phyloP scores from a whole-genome alignment of 2,888 invertebrate genomes.

The Dermolepida albohirtum region DNA sequence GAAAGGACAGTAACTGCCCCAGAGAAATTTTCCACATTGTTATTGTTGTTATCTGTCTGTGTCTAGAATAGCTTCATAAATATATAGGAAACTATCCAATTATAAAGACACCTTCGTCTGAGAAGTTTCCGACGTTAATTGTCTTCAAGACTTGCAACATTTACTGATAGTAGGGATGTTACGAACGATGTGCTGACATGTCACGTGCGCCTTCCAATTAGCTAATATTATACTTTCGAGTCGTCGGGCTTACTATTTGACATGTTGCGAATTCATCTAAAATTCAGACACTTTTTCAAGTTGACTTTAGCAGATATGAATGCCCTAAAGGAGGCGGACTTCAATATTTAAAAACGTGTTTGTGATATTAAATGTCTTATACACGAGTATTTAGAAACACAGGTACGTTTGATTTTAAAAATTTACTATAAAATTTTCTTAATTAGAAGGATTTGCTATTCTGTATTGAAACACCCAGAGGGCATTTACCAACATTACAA shows the following conservation, averaged over 20 bases:
- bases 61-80: conserved; percentile 20
- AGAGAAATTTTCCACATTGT: conserved; percentile 1
- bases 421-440: no score
- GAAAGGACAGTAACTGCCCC: neutral
- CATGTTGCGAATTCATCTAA: conserved; percentile 4
- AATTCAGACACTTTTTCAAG: conserved; percentile 11
- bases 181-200: conserved; percentile 21
- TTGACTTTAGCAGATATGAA: neutral
- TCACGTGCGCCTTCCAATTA: conserved; percentile 18
- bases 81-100: conserved; percentile 14
- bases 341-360: no score
- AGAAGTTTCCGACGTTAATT: conserved; percentile 27
- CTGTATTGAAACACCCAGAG: no score
- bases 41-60: neutral
- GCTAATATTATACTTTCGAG: conserved; percentile 17
- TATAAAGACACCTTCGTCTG: conserved; percentile 18
- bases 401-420: no score
- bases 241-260: conserved; percentile 9
- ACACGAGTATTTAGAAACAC: no score
- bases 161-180: conserved; percentile 13
- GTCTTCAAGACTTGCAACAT: conserved; percentile 15
- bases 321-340: neutral
- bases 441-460: no score
- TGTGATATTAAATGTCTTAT: no score
- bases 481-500: no score